Evolutionary conservation across 2,113 vertebrate genomes (phyloP).

Genomic region (Cryptomyrus ogoouensis): DNA sequence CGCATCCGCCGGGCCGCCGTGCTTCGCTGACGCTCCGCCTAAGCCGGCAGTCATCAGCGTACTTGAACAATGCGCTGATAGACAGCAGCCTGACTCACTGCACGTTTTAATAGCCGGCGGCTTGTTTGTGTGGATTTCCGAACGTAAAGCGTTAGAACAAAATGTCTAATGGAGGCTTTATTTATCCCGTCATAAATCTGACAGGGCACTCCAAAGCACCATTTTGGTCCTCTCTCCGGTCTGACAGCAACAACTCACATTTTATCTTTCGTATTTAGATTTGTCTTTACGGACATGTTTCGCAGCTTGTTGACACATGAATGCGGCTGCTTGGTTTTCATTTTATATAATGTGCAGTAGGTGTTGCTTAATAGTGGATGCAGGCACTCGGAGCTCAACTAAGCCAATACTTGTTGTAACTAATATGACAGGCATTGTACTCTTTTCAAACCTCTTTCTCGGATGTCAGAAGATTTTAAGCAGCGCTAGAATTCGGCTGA

Average conservation of each 20-base stretch:
- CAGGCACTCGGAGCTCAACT: not conserved
- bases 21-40: not conserved
- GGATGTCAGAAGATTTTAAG: not conserved
- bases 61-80: not conserved
- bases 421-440: not conserved
- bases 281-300: conserved; percentile 1
- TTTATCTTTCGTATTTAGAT: not conserved
- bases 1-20: not conserved
- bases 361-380: conserved; percentile 7
- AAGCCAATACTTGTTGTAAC: not conserved
- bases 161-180: conserved; percentile 17
- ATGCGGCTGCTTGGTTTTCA: not conserved
- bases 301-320: not conserved
- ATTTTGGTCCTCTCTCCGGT: not conserved
- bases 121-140: not conserved
- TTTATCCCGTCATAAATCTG: not conserved
- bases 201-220: conserved; percentile 10
- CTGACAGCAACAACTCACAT: not conserved
- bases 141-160: not conserved
- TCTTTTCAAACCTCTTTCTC: not conserved
- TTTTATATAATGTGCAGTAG: conserved; percentile 7
- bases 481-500: not conserved
- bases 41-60: not conserved
- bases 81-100: not conserved
- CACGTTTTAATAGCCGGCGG: not conserved